Evolutionary conservation across 2,888 invertebrate species (phyloP).

Genomic region (Meiosimyza decipiens): DNA sequence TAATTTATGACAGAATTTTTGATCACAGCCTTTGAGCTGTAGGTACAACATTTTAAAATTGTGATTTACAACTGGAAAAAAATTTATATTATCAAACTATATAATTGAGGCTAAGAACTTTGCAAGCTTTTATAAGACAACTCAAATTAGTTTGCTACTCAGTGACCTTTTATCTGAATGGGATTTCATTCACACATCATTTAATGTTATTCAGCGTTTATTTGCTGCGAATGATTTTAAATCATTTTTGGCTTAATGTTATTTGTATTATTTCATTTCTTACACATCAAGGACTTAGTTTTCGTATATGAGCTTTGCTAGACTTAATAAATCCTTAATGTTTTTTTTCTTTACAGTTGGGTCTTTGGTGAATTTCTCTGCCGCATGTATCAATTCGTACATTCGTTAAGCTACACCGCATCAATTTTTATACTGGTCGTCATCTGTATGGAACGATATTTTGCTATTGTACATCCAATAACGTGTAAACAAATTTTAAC

Average conservation of each 20-base stretch:
- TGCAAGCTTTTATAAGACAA: too few species aligned
- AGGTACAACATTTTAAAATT: too few species aligned
- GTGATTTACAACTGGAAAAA: too few species aligned
- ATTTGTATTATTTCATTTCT: not conserved
- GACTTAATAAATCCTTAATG: constrained; percentile 11
- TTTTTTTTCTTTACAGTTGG: constrained; percentile 72
- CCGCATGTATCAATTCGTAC: constrained; percentile 91
- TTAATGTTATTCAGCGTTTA: not conserved
- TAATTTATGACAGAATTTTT: too few species aligned
- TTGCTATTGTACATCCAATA: constrained; percentile 87
- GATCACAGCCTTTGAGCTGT: too few species aligned
- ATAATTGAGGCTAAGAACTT: too few species aligned
- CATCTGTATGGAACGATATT: constrained; percentile 87
- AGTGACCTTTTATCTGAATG: too few species aligned
- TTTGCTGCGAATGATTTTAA: not conserved
- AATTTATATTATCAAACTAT: too few species aligned
- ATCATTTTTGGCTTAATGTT: not conserved
- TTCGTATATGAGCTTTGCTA: constrained; percentile 23
- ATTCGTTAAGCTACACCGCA: constrained; percentile 88
- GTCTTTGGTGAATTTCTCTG: constrained; percentile 86
- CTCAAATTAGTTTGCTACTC: too few species aligned
- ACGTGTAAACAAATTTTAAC: constrained; percentile 86
- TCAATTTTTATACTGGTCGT: constrained; percentile 90
- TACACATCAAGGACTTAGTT: not conserved
- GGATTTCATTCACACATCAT: too few species aligned